These are phyloP conservation scores for Pedionomus torquatus DNA, from an alignment of 2,113 vertebrate species.

Conservation along the genomic window DNA sequence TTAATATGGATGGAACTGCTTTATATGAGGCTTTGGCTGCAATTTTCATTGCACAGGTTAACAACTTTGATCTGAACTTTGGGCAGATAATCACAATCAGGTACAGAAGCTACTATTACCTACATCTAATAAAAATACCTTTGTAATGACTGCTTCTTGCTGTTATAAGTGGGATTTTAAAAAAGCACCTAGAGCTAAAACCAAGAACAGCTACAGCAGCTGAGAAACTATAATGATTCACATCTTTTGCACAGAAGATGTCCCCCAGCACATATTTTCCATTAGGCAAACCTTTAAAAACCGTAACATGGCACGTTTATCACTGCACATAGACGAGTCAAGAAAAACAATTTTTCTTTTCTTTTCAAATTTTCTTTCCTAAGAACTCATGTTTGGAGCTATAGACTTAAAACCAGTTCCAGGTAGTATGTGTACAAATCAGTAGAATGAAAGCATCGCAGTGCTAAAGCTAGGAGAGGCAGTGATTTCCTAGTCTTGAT, in stretches of 20 bases:
- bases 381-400: not conserved
- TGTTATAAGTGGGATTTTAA: not conserved
- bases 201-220: not conserved
- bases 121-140: not conserved
- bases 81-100: conserved; percentile 94
- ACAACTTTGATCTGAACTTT: conserved; percentile 88
- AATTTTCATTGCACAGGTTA: conserved; percentile 93
- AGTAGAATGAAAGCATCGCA: not conserved
- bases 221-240: not conserved
- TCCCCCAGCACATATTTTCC: not conserved
- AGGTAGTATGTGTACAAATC: not conserved
- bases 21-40: conserved; percentile 91
- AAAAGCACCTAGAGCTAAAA: not conserved
- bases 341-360: not conserved
- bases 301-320: not conserved
- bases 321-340: not conserved
- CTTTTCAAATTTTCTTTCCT: not conserved
- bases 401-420: not conserved
- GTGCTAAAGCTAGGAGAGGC: not conserved
- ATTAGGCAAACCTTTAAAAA: not conserved
- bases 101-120: conserved; percentile 61
- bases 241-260: not conserved
- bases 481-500: not conserved
- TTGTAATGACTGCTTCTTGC: not conserved
- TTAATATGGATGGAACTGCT: conserved; percentile 41